Evolutionary conservation across 1,140 invertebrate species (phyloP).

Genomic region (Oscheius sp.): DNA sequence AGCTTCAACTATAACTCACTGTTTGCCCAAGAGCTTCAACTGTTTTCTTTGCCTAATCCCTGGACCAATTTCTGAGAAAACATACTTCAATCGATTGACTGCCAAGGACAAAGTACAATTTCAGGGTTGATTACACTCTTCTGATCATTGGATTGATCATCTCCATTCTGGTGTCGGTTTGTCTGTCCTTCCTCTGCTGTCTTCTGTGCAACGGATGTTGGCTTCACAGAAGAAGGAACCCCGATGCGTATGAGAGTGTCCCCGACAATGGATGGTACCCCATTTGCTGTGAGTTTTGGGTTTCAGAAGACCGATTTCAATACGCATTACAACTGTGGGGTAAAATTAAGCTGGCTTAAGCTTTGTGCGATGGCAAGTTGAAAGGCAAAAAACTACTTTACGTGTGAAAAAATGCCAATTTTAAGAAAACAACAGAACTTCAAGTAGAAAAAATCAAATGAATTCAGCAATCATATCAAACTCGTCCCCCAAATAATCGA

Average conservation of each 20-base stretch:
- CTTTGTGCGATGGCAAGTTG: too few relatives aligned
- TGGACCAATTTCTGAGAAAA: background rate
- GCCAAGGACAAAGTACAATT: background rate
- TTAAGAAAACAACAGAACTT: too few relatives aligned
- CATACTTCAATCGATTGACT: background rate
- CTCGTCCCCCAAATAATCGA: too few relatives aligned
- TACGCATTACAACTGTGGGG: too few relatives aligned
- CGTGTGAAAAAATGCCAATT: too few relatives aligned
- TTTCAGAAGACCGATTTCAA: too few relatives aligned
- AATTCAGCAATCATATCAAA: too few relatives aligned
- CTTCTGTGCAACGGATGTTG: constrained; percentile 47
- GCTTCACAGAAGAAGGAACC: constrained; percentile 43
- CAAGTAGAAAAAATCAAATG: too few relatives aligned
- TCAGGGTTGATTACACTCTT: constrained; percentile 41
- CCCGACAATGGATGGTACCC: constrained; percentile 42
- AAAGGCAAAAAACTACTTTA: too few relatives aligned
- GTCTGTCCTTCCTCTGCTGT: constrained; percentile 48
- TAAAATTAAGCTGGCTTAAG: too few relatives aligned
- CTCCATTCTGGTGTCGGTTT: constrained; percentile 34
- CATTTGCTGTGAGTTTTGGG: constrained; percentile 40
- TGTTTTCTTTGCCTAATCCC: background rate
- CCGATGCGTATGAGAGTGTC: constrained; percentile 42
- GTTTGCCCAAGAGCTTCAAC: background rate
- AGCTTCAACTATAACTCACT: background rate
- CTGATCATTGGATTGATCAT: constrained; percentile 40